Evolutionary conservation across 1,140 invertebrate genomes (phyloP).

Genomic region (Mya arenaria): DNA sequence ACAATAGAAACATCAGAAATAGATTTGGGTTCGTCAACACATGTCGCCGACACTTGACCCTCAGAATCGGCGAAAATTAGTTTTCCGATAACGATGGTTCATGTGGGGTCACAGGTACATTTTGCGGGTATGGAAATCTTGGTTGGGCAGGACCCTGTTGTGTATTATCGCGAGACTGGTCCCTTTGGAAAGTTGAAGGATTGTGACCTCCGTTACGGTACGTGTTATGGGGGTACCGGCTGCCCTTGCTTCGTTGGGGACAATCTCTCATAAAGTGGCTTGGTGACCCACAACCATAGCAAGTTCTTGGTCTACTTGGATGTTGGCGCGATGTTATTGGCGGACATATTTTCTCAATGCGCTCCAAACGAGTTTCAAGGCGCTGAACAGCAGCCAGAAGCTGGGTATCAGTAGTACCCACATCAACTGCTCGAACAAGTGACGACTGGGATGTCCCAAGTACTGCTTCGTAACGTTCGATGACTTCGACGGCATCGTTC

Average conservation of each 20-base stretch:
- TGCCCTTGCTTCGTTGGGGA: no score
- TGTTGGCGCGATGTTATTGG: background rate
- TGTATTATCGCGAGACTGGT: background rate
- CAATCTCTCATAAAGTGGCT: background rate
- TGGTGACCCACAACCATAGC: background rate
- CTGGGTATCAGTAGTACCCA: background rate
- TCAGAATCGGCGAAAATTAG: background rate
- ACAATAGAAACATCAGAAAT: background rate
- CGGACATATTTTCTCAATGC: background rate
- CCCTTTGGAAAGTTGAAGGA: background rate
- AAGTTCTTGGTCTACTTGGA: background rate
- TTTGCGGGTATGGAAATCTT: background rate
- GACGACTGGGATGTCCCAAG: background rate
- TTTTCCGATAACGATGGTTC: background rate
- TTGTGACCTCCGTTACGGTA: no score
- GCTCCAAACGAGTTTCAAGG: background rate
- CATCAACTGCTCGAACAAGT: background rate
- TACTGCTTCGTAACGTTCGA: background rate
- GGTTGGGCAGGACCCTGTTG: no score
- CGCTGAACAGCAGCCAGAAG: background rate
- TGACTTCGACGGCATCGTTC: background rate
- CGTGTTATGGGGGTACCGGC: no score
- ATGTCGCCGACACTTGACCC: background rate
- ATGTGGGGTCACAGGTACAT: background rate
- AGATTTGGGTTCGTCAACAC: background rate